Evolutionary conservation across 2,113 vertebrate species (phyloP).

Genomic region (Pontoporia blainvillei): DNA sequence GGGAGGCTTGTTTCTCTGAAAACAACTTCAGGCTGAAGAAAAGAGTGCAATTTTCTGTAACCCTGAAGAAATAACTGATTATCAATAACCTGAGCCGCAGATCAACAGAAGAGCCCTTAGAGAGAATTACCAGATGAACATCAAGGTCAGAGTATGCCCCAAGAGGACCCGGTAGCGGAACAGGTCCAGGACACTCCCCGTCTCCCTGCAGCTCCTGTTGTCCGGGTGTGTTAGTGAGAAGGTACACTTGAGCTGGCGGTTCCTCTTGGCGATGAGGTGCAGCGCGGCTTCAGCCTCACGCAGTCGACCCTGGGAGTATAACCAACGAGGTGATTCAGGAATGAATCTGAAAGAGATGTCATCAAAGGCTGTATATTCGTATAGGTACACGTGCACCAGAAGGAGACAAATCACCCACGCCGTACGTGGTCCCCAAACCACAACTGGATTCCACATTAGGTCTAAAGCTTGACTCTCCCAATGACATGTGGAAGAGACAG

Average conservation of each 20-base stretch:
- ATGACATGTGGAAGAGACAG: not conserved
- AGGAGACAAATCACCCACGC: not conserved
- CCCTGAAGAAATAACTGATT: not conserved
- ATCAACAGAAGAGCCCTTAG: not conserved
- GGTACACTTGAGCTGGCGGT: slow-evolving; percentile 76
- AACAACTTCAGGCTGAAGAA: not conserved
- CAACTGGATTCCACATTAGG: rapidly evolving
- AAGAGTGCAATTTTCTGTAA: not conserved
- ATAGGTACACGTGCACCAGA: not conserved
- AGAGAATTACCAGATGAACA: slow-evolving; percentile 84
- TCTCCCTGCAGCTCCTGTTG: slow-evolving; percentile 63
- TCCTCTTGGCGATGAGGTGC: slow-evolving; percentile 82
- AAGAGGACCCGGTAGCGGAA: slow-evolving; percentile 81
- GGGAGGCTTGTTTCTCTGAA: not conserved
- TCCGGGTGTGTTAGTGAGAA: slow-evolving; percentile 77
- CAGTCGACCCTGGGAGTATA: slow-evolving; percentile 84
- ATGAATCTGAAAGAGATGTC: slow-evolving; percentile 82
- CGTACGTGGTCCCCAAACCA: not conserved
- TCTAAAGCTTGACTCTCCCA: not conserved
- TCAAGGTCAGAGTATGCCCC: slow-evolving; percentile 85
- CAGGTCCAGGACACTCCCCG: slow-evolving; percentile 80
- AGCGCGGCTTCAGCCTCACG: slow-evolving; percentile 83
- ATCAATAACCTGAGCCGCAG: not conserved
- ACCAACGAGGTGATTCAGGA: slow-evolving; percentile 88
- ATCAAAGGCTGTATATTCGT: slow-evolving; percentile 61